Percentiles rank a stretch among this genome's conserved stretches.
Evolutionary conservation across 92 coral and sea anemone species (phyloP).

Genomic region (Phenganax stokvisi): DNA sequence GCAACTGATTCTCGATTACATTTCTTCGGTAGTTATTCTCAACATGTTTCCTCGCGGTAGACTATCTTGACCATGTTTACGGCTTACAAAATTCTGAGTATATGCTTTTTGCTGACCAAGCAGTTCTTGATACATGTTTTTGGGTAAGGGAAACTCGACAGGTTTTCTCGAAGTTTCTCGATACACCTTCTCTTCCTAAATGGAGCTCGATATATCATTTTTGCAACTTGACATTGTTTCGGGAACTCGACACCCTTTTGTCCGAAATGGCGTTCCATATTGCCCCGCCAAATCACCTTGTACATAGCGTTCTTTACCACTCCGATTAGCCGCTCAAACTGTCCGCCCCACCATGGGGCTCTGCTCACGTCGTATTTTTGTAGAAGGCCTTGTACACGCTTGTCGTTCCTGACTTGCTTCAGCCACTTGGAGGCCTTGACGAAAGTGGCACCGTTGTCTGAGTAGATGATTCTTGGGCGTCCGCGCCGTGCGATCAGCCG

Average conservation of each 20-base stretch:
- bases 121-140: not conserved
- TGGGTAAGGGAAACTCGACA: not conserved
- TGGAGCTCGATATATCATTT: not conserved
- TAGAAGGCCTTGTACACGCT: too few species aligned
- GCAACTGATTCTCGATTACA: not conserved
- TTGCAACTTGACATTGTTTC: not conserved
- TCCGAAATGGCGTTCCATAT: conserved; percentile 30
- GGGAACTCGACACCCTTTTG: conserved; percentile 15
- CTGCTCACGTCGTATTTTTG: not conserved
- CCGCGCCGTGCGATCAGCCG: not conserved
- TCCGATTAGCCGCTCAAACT: not conserved
- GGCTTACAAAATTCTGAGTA: not conserved
- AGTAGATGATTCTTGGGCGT: not conserved
- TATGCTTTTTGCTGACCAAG: not conserved
- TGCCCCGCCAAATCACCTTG: too few species aligned
- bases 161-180: not conserved
- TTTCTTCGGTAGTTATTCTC: not conserved
- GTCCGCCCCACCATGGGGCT: conserved; percentile 6
- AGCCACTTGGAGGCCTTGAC: conserved; percentile 2
- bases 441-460: not conserved
- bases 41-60: too few species aligned
- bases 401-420: not conserved
- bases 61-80: too few species aligned
- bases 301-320: conserved; percentile 1
- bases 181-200: too few species aligned